A percentile compares a stretch with the other conserved stretches of the same genome.
phyloP scores from a whole-genome alignment of 2,113 vertebrate species.

The Tenebrosternarchus preto region DNA sequence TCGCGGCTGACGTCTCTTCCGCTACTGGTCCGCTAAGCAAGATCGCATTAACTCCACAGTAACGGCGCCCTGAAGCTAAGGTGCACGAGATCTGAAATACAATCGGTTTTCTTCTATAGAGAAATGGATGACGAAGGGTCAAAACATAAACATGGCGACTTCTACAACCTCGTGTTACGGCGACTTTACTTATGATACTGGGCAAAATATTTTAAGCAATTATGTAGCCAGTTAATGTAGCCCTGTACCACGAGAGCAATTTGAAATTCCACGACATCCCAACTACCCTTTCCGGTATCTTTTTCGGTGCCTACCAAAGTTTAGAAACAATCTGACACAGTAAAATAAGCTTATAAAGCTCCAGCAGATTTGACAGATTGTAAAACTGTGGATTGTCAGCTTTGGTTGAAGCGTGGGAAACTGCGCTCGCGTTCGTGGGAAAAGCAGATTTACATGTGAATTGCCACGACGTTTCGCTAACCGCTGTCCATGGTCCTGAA shows the following conservation, averaged over 20 bases:
- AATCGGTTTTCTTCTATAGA: too few relatives aligned
- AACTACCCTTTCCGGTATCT: background rate
- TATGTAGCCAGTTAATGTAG: background rate
- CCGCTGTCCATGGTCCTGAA: constrained; percentile 61
- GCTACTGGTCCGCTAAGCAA: too few relatives aligned
- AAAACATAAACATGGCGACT: too few relatives aligned
- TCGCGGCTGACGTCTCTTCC: too few relatives aligned
- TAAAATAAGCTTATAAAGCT: background rate
- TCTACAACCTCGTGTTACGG: too few relatives aligned
- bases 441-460: constrained; percentile 9
- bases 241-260: background rate
- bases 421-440: too few relatives aligned
- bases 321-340: background rate
- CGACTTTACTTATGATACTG: too few relatives aligned
- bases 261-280: background rate
- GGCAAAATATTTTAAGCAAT: background rate
- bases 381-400: constrained; percentile 14
- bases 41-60: too few relatives aligned
- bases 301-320: constrained; percentile 10
- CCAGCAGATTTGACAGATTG: background rate
- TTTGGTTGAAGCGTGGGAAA: background rate
- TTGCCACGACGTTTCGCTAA: background rate
- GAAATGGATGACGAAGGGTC: too few relatives aligned
- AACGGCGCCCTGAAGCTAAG: too few relatives aligned
- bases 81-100: too few relatives aligned